Evolutionary conservation across 2,888 invertebrate species (phyloP), one percentile per base, ranked within the genome.

Genomic region (Erynnis tages): DNA sequence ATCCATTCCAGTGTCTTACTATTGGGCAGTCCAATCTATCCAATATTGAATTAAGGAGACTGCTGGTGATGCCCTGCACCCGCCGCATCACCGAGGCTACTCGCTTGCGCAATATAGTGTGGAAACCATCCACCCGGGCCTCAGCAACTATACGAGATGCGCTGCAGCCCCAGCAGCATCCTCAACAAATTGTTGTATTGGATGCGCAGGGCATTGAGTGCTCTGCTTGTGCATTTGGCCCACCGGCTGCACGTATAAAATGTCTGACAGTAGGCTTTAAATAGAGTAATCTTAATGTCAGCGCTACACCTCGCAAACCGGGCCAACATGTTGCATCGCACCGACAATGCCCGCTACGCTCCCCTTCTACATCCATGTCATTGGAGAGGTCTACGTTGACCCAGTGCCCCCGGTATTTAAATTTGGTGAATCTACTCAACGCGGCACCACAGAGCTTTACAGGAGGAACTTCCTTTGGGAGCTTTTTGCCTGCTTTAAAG

Each of bases 331-430:
- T 8, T 27, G n/a, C n/a, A 4, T 27, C 27, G 6, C 4, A 1
- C n/a, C n/a, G 25, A 25, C 34, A 34, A 34, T 13, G 46, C 46
- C 35, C 25, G n/a, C n/a, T 46, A 35, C 46, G 35, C 37, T 37
- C 46, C 27, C 37, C 23, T 23, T 46, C 35, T 4, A 46, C 21
- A 4, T 46, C 46, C 13, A 25, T 14, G n/a, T 46, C 27, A n/a
- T 46, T 35, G 1, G n/a, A 29, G 27, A 46, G 46, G 21, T 14
- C 8, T 2, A 21, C 37, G 37, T 19, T 46, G 10, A 46, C 37
- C 37, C 46, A 46, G 46, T 46, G 46, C 25, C 46, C 45, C 14
- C 17, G 21, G 25, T 45, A 45, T n/a, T n/a, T n/a, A n/a, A n/a
- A n/a, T n/a, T n/a, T n/a, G n/a, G n/a, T n/a, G n/a, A n/a, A n/a